Percentiles rank a stretch among this genome's conserved stretches.
These are phyloP conservation scores for Amblyornis subalaris DNA, from an alignment of 2,113 vertebrate genomes.

Conservation along the genomic window DNA sequence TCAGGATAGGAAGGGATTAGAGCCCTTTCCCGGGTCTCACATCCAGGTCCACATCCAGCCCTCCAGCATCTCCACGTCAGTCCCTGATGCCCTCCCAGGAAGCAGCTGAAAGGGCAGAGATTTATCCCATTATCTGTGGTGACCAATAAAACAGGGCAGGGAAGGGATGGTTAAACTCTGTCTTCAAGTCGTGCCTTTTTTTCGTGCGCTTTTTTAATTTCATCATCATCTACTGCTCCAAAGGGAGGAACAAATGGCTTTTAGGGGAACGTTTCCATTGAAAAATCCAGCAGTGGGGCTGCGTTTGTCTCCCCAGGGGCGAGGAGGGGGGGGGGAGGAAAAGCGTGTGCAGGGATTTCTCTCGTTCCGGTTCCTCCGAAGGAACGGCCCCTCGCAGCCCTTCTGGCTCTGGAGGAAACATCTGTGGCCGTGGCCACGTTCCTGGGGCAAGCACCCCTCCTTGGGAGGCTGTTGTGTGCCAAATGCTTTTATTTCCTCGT, in stretches of 20 bases:
- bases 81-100: background rate
- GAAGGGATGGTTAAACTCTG: background rate
- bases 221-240: background rate
- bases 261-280: background rate
- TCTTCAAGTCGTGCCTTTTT: background rate
- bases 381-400: background rate
- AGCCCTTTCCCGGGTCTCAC: background rate
- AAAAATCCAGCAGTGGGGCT: background rate
- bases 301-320: background rate
- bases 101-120: background rate
- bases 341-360: background rate
- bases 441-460: background rate
- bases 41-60: background rate
- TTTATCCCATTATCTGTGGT: background rate
- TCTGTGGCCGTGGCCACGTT: slow-evolving; percentile 21
- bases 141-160: background rate
- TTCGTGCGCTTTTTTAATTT: background rate
- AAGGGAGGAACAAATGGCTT: background rate
- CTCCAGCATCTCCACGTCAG: background rate
- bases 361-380: slow-evolving; percentile 6
- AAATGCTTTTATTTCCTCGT: slow-evolving; percentile 40
- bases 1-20: background rate
- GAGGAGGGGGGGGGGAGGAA: background rate
- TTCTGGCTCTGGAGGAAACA: slow-evolving; percentile 55
- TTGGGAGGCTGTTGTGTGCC: background rate